phyloP scores from a whole-genome alignment of 2,888 invertebrate species.

The Dynastes maya region DNA sequence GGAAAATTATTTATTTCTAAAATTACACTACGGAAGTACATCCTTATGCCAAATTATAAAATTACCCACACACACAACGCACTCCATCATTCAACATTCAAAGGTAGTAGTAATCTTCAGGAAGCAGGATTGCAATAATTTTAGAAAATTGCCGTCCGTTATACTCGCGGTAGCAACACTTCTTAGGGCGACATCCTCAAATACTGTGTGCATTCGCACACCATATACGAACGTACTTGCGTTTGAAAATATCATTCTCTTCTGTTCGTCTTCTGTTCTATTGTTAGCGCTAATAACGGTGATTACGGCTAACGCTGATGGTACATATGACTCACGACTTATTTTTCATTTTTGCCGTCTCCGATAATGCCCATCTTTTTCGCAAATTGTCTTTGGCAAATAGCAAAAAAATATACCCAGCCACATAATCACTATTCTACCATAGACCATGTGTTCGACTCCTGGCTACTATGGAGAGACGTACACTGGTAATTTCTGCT shows the following conservation, averaged over 20 bases:
- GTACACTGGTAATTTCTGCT: slow-evolving; percentile 4
- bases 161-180: neutral
- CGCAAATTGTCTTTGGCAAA: slow-evolving; percentile 47
- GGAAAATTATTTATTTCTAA: too few relatives aligned
- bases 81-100: neutral
- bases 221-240: neutral
- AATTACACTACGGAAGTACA: slow-evolving; percentile 25
- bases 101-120: slow-evolving; percentile 13
- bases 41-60: slow-evolving; percentile 10
- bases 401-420: slow-evolving; percentile 34
- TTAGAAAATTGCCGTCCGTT: slow-evolving; percentile 34
- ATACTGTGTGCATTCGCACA: too few relatives aligned
- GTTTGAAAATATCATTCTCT: slow-evolving; percentile 40
- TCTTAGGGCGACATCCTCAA: slow-evolving; percentile 4
- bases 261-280: slow-evolving; percentile 29
- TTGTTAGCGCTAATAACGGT: slow-evolving; percentile 39
- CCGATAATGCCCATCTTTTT: slow-evolving; percentile 39
- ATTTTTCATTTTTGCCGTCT: slow-evolving; percentile 8
- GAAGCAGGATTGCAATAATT: slow-evolving; percentile 38
- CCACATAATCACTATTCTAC: slow-evolving; percentile 35
- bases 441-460: slow-evolving; percentile 43
- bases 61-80: slow-evolving; percentile 5
- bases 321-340: slow-evolving; percentile 23
- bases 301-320: slow-evolving; percentile 41
- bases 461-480: slow-evolving; percentile 36